phyloP scores from a whole-genome alignment of 2,888 invertebrate species.

The Hydroisotoma schaefferi region DNA sequence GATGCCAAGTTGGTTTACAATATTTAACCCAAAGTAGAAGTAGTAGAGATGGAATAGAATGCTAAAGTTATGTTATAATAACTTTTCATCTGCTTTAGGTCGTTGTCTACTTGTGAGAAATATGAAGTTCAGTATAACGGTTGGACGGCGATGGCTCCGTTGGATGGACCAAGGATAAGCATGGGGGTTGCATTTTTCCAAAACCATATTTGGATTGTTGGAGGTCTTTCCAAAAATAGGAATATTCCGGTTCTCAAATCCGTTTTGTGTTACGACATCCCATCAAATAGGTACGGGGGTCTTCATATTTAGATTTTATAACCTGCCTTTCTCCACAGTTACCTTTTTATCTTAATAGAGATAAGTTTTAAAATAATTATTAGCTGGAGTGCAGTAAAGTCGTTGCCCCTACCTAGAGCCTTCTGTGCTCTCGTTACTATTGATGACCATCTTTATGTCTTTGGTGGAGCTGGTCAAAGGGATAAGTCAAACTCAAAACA shows the following conservation, averaged over 20 bases:
- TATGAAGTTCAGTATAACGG: constrained; percentile 59
- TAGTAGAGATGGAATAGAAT: too few relatives aligned
- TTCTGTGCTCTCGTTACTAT: constrained; percentile 51
- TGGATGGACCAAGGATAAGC: constrained; percentile 62
- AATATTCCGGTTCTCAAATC: constrained; percentile 55
- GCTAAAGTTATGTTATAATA: background rate
- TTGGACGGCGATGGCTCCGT: constrained; percentile 61
- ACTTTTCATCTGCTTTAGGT: constrained; percentile 47
- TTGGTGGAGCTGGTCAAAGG: constrained; percentile 65
- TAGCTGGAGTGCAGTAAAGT: constrained; percentile 24
- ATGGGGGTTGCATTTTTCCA: constrained; percentile 61
- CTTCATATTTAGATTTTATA: background rate
- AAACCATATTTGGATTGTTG: constrained; percentile 69
- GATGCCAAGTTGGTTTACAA: constrained; percentile 57
- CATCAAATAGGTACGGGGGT: constrained; percentile 12
- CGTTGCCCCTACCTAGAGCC: constrained; percentile 50
- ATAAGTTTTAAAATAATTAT: background rate
- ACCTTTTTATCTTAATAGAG: background rate
- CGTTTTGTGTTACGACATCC: constrained; percentile 19
- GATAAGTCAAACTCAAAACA: constrained; percentile 34
- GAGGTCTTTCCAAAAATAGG: constrained; percentile 61
- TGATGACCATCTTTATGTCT: constrained; percentile 59
- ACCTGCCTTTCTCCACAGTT: background rate
- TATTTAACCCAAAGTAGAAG: too few relatives aligned
- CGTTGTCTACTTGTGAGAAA: constrained; percentile 62